Evolutionary conservation across 2,113 vertebrate genomes (phyloP).

Genomic region (Pampusana beccarii): DNA sequence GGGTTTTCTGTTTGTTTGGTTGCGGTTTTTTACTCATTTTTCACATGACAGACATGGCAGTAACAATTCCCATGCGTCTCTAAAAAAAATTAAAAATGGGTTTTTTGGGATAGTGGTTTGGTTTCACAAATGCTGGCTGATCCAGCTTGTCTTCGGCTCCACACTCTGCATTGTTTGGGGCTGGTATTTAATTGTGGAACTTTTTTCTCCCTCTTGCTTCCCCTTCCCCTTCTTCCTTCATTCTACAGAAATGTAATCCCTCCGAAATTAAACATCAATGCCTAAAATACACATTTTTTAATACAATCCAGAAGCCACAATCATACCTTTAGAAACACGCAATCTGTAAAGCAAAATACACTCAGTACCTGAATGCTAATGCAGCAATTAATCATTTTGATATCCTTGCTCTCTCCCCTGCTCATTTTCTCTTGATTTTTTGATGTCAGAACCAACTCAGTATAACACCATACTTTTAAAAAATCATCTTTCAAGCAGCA

Average conservation of each 20-base stretch:
- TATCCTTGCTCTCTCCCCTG: neutral
- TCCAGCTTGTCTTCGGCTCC: neutral
- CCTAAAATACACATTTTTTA: neutral
- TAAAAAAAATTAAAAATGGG: neutral
- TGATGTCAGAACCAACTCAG: conserved; percentile 20
- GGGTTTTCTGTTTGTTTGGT: too few relatives aligned
- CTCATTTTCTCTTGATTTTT: conserved; percentile 43
- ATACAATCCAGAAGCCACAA: neutral
- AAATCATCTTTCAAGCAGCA: conserved; percentile 39
- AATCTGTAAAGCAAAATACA: neutral
- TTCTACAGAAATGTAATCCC: neutral
- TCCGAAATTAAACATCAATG: neutral
- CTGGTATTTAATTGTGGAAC: neutral
- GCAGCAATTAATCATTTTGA: conserved; percentile 60
- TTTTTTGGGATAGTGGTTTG: fast-evolving
- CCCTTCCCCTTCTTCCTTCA: neutral
- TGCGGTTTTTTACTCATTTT: neutral
- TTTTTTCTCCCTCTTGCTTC: neutral
- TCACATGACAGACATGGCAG: fast-evolving
- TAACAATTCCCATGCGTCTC: neutral
- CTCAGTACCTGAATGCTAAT: conserved; percentile 44
- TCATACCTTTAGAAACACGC: conserved; percentile 11
- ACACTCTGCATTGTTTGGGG: too few relatives aligned
- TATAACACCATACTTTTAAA: conserved; percentile 25
- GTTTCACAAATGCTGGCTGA: neutral